Evolutionary conservation across 2,888 invertebrate species (phyloP), one percentile per base, ranked within the genome.

Genomic region (Yponomeuta cagnagella): DNA sequence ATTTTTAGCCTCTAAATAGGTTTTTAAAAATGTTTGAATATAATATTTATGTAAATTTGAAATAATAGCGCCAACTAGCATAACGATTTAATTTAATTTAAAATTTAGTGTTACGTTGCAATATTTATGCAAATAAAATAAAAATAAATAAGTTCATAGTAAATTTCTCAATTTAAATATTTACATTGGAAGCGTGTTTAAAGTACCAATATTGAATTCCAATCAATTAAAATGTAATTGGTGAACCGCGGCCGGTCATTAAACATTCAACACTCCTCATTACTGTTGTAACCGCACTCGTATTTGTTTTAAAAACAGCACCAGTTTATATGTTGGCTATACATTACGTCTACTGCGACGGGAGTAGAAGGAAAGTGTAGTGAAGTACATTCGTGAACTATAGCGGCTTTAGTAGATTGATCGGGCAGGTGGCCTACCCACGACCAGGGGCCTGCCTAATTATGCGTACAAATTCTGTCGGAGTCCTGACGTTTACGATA

Each of bases 191-290:
- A 58, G 52, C 52, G 12, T 15, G 15, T 58, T 58, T 15, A 10
- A 15, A 58, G 15, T 15, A 15, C 15, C 52, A 58, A 58, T 58
- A 58, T 58, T 30, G 65, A 23, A 48, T 68, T 37, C 10, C 68
- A 68, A 68, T 68, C 68, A 68, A 68, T 68, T 68, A 68, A 68
- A 68, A 68, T 58, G 68, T 68, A 52, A 68, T 68, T 68, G 68
- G 68, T 68, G 23, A 30, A 23, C 68, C 68, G 68, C 68, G 15
- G 68, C 23, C 48, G 10, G 12, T 48, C 48, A 48, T 68, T 68
- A 68, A 68, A 68, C 37, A 52, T 68, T 52, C 48, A 52, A 68
- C 68, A 15, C 10, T 23, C 10, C 68, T 68, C 68, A 68, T 68
- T 68, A 68, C 30, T 68, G 48, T 68, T 68, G 68, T 31, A 52